Evolutionary conservation across 2,797 vertebrate genomes (phyloP).

Genomic region (Epinephelus coioides): DNA sequence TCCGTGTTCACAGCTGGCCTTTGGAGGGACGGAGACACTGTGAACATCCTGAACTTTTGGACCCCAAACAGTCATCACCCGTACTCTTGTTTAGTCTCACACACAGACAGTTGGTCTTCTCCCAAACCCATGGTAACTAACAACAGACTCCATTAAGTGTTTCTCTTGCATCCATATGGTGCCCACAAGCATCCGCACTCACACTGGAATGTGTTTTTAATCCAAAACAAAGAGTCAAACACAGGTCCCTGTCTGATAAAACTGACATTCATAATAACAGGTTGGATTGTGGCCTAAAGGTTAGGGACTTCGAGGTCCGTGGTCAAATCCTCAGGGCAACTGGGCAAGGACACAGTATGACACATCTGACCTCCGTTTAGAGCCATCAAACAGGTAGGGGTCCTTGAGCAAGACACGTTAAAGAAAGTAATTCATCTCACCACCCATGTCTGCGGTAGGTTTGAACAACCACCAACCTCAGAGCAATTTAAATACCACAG

Average conservation of each 20-base stretch:
- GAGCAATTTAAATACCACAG: constrained; percentile 26
- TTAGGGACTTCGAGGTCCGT: background rate
- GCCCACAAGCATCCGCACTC: constrained; percentile 56
- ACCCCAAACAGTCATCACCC: constrained; percentile 7
- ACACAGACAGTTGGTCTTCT: constrained; percentile 51
- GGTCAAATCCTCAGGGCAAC: constrained; percentile 12
- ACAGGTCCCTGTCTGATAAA: constrained; percentile 50
- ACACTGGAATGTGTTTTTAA: constrained; percentile 67
- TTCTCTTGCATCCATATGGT: constrained; percentile 55
- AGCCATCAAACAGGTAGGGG: background rate
- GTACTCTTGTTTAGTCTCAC: constrained; percentile 55
- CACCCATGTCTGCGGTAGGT: background rate
- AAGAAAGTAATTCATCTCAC: constrained; percentile 19
- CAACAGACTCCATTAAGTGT: constrained; percentile 61
- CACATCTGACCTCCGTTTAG: background rate
- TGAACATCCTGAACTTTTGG: constrained; percentile 44
- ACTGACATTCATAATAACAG: background rate
- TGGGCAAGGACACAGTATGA: background rate
- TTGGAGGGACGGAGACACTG: constrained; percentile 2
- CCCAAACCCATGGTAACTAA: constrained; percentile 59
- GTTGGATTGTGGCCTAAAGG: constrained; percentile 1
- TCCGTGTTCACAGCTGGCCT: constrained; percentile 7
- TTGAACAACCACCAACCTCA: constrained; percentile 16
- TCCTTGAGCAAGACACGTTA: background rate
- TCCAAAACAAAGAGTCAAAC: constrained; percentile 65